Base-by-base conservation (phyloP, 1,140 invertebrate species). In the Harlomillsia oculata region DNA sequence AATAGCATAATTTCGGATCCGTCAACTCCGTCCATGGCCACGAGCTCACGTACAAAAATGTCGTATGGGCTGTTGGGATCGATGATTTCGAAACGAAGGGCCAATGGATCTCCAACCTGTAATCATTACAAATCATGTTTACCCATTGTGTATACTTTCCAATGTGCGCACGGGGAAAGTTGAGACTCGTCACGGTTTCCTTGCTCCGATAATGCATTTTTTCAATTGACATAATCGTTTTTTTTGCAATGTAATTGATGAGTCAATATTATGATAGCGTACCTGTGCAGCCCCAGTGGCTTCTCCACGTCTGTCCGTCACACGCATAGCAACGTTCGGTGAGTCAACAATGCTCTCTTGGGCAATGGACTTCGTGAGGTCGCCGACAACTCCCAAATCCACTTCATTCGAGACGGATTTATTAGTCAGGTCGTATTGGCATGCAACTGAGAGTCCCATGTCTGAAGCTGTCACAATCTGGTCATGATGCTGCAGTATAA, bases 401-500 rank as follows among this genome's bases (percentile, higher is more conserved):
- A 91, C 85, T 70, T 89, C 87, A 72, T 94, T 93, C 9, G 87
- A 85, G 6, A 95, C 88, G 25, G 87, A 91, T 73, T 90, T 91
- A 71, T 95, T 94, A 53, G 85, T 88, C 36, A 94, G 77, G 71
- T 94, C 89, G 71, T 93, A 94, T 69, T 92, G 89, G 70, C 91
- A 94, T 58, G 89, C 89, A 25, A 94, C 84, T 4, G 88, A 88
- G 23, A 94, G 76, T 2, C 89, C 90, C 64, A 94, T 77, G 78
- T 94, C 90, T 5, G 88, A 89, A 39, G 88, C 91, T 36, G 91
- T 95, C 40, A 95, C 89, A 63, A 95, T 93, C 59, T 87, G 90
- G 69, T 94, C 89, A 72, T 95, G 90, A 72, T 94, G 89, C 70
- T 95, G 89, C 66, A 92, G 91, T 30, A 92, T 71, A 11, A 65